A percentile compares a stretch with the other conserved stretches of the same genome.
Conservation (phyloP, 2,113 vertebrate species). For the Isurus oxyrinchus region DNA sequence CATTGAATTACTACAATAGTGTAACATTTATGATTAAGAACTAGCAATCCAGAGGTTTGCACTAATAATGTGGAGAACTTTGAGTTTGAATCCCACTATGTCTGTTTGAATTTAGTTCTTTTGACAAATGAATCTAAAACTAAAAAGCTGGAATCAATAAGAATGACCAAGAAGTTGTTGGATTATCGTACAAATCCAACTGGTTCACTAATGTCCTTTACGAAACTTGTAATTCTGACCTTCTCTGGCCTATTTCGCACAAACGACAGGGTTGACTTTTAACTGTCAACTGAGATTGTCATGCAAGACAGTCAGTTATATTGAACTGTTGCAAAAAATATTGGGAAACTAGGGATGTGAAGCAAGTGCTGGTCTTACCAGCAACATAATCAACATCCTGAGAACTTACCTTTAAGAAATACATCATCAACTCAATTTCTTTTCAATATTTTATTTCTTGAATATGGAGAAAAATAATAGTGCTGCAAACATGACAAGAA, state of each 20-base stretch:
- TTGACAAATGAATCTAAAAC: not conserved
- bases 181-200: not conserved
- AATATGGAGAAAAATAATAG: not conserved
- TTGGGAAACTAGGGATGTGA: not conserved
- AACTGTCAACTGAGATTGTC: not conserved
- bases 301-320: not conserved
- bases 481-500: not conserved
- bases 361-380: not conserved
- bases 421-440: not conserved
- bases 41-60: not conserved
- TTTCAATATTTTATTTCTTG: not conserved
- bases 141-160: not conserved
- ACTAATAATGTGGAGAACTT: not conserved
- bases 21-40: not conserved
- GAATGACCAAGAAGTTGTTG: not conserved
- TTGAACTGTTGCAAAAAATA: not conserved
- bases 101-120: not conserved
- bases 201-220: not conserved
- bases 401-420: not conserved
- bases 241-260: not conserved
- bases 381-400: not conserved
- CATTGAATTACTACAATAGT: not conserved
- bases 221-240: not conserved
- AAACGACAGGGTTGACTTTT: not conserved
- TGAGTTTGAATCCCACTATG: not conserved